Base-by-base conservation (phyloP, 2,888 invertebrate genomes). In the Diploptera punctata region DNA sequence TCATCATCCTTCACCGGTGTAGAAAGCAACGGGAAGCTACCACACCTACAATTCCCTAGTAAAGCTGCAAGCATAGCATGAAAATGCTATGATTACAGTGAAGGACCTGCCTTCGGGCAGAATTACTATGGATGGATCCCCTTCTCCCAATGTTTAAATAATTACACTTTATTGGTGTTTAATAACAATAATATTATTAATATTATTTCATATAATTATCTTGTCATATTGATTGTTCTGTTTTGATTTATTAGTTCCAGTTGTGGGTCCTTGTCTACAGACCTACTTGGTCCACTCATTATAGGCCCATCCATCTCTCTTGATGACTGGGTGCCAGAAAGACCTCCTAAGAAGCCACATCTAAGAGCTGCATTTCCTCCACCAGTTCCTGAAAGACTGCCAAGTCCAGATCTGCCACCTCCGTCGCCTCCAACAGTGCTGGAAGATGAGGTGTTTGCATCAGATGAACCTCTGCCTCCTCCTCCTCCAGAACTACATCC, bases 271-370 rank as follows among this genome's bases (percentile, higher is more conserved):
- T 79, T 88, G 9, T 86, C 87, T 0, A 83, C 86, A 4, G 88
- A 88, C 77, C 78, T 88, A 26, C 78, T 89, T 16, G 89, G 89
- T 0, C 89, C 89, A 0, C 86, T 89, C 47, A 89, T 89, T 69
- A 84, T 89, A 54, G 89, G 89, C 0, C 87, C 88, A 0, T 84
- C 88, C 1, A 89, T 90, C 79, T 87, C 87, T 0, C 83, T 90
- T 16, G 90, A 90, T 76, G 89, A 90, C 77, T 90, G 90, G 88
- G 89, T 90, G 0, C 91, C 92, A 0, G 92, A 91, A 77, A 83
- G 92, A 76, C 93, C 93, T 13, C 93, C 93, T 3, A 93, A 93
- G 82, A 92, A 92, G 81, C 91, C 92, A 2, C 88, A 89, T 78
- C 83, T 91, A 73, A 80, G 89, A 77, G 84, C 82, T 3, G 82